phyloP scores from a whole-genome alignment of 2,888 invertebrate genomes.

The Seira musarum region DNA sequence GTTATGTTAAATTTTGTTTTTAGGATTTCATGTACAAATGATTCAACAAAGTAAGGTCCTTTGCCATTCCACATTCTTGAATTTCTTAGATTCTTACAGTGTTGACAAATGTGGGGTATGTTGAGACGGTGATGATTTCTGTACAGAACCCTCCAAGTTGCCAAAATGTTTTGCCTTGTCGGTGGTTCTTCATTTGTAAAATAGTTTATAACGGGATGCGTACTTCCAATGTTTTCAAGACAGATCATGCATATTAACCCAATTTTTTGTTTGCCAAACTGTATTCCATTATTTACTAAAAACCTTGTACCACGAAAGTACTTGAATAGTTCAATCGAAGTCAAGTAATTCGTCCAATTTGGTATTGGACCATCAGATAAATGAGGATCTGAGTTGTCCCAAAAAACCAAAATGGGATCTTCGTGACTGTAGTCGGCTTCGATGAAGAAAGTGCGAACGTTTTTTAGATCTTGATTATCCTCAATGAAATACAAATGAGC shows the following conservation, averaged over 20 bases:
- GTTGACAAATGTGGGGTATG: conserved; percentile 26
- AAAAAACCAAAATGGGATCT: conserved; percentile 5
- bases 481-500: conserved; percentile 25
- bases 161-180: neutral
- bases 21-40: conserved; percentile 19
- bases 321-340: neutral
- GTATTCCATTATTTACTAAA: conserved; percentile 9
- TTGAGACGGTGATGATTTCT: conserved; percentile 1
- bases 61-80: neutral
- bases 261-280: neutral
- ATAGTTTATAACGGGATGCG: neutral
- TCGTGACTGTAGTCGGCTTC: conserved; percentile 27
- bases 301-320: conserved; percentile 8
- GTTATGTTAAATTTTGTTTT: conserved; percentile 22
- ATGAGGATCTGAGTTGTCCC: conserved; percentile 1
- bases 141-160: conserved; percentile 8
- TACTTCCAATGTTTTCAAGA: neutral
- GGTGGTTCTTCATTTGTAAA: neutral
- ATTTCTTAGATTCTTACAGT: neutral
- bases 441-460: neutral
- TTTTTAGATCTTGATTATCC: neutral
- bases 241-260: conserved; percentile 28
- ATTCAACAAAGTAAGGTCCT: neutral
- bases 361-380: neutral
- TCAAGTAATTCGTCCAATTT: conserved; percentile 7